A percentile compares a stretch with the other conserved stretches of the same genome.
Evolutionary conservation across 2,113 vertebrate species (phyloP).

Genomic region (Onychorhynchus coronatus): DNA sequence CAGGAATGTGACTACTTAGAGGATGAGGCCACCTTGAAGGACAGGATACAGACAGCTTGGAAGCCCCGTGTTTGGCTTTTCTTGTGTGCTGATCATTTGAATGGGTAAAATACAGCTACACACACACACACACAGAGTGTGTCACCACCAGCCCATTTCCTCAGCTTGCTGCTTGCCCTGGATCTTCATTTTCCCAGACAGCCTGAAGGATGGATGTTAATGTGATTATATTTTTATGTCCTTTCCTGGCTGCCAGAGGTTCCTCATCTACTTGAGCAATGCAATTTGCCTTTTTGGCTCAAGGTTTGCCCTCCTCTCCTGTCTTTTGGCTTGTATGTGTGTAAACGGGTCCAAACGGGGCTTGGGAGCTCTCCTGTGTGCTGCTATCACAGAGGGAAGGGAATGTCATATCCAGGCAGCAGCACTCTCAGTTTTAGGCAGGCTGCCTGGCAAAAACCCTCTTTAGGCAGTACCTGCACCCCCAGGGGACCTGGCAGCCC

Average conservation of each 20-base stretch:
- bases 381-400: neutral
- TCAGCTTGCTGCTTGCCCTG: neutral
- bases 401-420: neutral
- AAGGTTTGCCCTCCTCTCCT: neutral
- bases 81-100: neutral
- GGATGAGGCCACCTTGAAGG: neutral
- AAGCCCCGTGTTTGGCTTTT: neutral
- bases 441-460: neutral
- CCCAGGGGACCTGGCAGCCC: neutral
- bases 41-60: neutral
- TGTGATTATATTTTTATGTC: neutral
- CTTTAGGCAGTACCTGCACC: neutral
- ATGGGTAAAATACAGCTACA: neutral
- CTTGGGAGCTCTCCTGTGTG: neutral
- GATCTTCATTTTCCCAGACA: neutral
- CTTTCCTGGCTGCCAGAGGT: neutral
- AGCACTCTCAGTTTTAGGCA: neutral
- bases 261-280: neutral
- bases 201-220: neutral
- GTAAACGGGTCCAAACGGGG: neutral
- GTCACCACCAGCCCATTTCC: neutral
- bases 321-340: accelerated
- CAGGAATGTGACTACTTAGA: neutral
- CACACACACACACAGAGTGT: neutral
- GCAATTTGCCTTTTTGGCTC: neutral